phyloP scores from a whole-genome alignment of 2,888 invertebrate species.

The Vesta saturnalis region DNA sequence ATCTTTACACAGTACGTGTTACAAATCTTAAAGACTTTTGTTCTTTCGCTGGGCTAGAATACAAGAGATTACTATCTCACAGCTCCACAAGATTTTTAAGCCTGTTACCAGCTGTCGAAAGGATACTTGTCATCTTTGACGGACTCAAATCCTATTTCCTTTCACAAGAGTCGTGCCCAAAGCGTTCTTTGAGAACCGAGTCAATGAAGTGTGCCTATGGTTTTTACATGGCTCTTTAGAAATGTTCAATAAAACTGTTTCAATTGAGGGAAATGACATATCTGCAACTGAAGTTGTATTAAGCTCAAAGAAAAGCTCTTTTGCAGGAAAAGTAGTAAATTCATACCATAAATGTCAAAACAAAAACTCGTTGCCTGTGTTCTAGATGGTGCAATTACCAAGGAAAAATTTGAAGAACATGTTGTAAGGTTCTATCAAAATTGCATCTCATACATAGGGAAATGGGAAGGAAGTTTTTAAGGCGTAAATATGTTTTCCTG shows the following conservation, averaged over 20 bases:
- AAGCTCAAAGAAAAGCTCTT: too few relatives aligned
- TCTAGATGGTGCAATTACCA: too few relatives aligned
- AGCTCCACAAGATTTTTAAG: slow-evolving; percentile 9
- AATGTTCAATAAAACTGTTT: slow-evolving; percentile 7
- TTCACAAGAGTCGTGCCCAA: neutral
- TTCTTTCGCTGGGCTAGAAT: slow-evolving; percentile 2
- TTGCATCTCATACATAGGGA: too few relatives aligned
- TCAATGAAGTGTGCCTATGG: neutral
- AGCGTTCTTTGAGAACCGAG: neutral
- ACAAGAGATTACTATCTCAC: slow-evolving; percentile 2
- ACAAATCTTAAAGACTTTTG: neutral
- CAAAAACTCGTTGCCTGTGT: too few relatives aligned
- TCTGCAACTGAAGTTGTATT: neutral
- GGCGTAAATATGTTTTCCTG: too few relatives aligned
- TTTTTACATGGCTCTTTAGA: slow-evolving; percentile 3
- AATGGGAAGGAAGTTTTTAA: too few relatives aligned
- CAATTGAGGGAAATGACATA: neutral
- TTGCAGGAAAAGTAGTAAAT: too few relatives aligned
- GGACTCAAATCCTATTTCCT: slow-evolving; percentile 9
- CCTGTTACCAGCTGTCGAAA: slow-evolving; percentile 3
- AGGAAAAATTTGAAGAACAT: too few relatives aligned
- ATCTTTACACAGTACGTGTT: neutral
- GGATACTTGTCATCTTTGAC: neutral
- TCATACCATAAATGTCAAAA: too few relatives aligned
- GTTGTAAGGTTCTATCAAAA: too few relatives aligned